Percentiles rank a stretch among this genome's conserved stretches.
Conservation (phyloP, 1,140 invertebrate species). For the Neodiprion pinetum region DNA sequence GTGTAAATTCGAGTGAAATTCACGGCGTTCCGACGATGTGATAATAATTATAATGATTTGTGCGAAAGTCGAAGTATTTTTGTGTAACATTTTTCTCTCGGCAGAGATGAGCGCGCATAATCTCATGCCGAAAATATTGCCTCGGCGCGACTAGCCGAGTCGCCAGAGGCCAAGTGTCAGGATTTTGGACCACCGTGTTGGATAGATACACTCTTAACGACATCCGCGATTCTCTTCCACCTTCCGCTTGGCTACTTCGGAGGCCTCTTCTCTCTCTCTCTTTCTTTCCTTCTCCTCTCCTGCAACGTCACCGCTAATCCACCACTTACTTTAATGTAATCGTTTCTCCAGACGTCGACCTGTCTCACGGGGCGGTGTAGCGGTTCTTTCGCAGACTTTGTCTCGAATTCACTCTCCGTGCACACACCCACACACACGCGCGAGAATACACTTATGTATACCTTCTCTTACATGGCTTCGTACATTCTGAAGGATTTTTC, state of each 20-base stretch:
- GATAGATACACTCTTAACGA: too few species aligned
- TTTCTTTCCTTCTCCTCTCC: not conserved
- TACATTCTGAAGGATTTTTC: not conserved
- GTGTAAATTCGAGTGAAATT: too few species aligned
- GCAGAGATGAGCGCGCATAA: too few species aligned
- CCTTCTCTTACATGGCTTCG: too few species aligned
- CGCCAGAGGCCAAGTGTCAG: not conserved
- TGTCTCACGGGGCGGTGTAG: not conserved
- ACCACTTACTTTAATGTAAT: constrained; percentile 7
- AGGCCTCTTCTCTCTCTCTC: not conserved
- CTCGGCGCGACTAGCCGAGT: not conserved
- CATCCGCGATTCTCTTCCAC: not conserved
- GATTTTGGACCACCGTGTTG: not conserved
- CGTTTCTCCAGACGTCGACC: constrained; percentile 6
- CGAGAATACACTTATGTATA: too few species aligned
- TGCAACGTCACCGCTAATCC: not conserved
- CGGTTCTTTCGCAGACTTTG: not conserved
- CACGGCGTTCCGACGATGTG: too few species aligned
- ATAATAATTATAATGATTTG: too few species aligned
- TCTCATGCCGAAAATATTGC: not conserved
- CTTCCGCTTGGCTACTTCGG: not conserved
- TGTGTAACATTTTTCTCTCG: too few species aligned
- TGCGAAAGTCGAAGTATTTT: too few species aligned
- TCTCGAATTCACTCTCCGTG: too few species aligned
- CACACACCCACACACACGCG: too few species aligned